Conservation (phyloP, 2,113 vertebrate species). For the Ibidorhyncha struthersii region DNA sequence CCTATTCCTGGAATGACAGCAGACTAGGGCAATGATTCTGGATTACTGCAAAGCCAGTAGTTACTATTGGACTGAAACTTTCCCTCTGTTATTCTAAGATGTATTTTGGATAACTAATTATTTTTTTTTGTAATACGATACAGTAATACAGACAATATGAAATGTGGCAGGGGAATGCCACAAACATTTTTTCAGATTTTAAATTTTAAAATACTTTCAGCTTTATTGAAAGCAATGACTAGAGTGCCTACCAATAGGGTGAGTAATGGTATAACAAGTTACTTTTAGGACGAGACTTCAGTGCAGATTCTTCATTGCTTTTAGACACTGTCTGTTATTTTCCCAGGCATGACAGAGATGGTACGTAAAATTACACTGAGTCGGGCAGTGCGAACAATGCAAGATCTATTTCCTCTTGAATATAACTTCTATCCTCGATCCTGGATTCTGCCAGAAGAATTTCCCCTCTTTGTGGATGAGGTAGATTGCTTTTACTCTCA, state of each 20-base stretch:
- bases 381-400: constrained; percentile 90
- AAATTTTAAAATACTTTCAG: background rate
- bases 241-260: background rate
- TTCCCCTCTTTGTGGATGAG: constrained; percentile 87
- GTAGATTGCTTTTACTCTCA: constrained; percentile 60
- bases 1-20: background rate
- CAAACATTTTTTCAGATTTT: background rate
- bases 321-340: background rate
- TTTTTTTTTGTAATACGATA: background rate
- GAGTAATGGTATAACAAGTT: background rate
- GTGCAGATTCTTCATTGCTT: background rate
- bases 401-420: constrained; percentile 92
- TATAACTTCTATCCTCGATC: constrained; percentile 97
- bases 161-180: background rate
- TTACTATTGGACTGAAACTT: background rate
- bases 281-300: background rate
- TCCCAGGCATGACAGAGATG: constrained; percentile 93
- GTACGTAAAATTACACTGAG: constrained; percentile 93
- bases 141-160: background rate
- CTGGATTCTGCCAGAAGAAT: constrained; percentile 96
- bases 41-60: background rate
- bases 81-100: background rate
- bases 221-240: background rate
- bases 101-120: background rate
- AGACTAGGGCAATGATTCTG: background rate